Percentiles rank a stretch among this genome's conserved stretches.
These are phyloP conservation scores for Sitophilus oryzae DNA, from an alignment of 1,140 invertebrate genomes.

Conservation along the genomic window DNA sequence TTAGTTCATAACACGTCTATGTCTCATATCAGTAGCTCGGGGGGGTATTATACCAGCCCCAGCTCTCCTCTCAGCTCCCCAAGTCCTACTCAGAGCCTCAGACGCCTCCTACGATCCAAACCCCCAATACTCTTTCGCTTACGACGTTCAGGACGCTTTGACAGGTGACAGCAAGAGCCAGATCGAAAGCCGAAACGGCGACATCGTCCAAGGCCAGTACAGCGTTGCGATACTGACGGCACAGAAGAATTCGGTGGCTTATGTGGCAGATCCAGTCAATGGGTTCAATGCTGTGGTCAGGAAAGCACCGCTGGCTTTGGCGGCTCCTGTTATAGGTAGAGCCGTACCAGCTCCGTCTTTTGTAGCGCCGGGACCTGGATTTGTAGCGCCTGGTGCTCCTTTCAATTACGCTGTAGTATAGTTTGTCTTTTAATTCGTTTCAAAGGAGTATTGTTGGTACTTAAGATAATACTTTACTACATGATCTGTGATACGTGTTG, in stretches of 20 bases:
- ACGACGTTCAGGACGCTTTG: slow-evolving; percentile 53
- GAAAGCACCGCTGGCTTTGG: slow-evolving; percentile 34
- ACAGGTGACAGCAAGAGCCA: slow-evolving; percentile 57
- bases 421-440: too few species aligned
- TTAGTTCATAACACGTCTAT: slow-evolving; percentile 32
- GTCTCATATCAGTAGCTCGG: slow-evolving; percentile 35
- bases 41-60: slow-evolving; percentile 22
- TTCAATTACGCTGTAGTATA: too few species aligned
- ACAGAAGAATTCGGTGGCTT: slow-evolving; percentile 52
- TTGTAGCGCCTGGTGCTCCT: too few species aligned
- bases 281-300: slow-evolving; percentile 50
- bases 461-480: too few species aligned
- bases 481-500: too few species aligned
- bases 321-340: slow-evolving; percentile 25
- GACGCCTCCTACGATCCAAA: slow-evolving; percentile 52
- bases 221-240: slow-evolving; percentile 18
- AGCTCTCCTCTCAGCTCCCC: slow-evolving; percentile 49
- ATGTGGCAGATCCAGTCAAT: slow-evolving; percentile 55
- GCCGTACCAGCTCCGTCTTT: slow-evolving; percentile 22
- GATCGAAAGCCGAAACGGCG: slow-evolving; percentile 53
- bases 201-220: slow-evolving; percentile 55
- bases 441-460: too few species aligned
- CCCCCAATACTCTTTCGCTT: slow-evolving; percentile 53
- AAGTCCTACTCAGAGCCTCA: slow-evolving; percentile 22
- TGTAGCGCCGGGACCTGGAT: slow-evolving; percentile 11